Evolutionary conservation across 1,140 invertebrate genomes (phyloP).

Genomic region (Hyles vespertilio): DNA sequence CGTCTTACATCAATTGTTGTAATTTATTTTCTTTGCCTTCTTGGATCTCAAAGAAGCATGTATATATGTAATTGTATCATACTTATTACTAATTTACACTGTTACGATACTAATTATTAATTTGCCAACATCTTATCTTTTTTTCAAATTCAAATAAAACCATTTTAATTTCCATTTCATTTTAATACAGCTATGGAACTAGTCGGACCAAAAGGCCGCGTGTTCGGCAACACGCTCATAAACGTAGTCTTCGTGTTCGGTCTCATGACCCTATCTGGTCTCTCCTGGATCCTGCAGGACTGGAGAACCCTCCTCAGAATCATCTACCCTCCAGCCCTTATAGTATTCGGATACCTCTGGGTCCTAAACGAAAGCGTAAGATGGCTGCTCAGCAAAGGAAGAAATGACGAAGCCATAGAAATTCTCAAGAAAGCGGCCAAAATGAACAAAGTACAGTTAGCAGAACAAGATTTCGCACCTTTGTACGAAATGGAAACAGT

Average conservation of each 20-base stretch:
- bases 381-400: slow-evolving; percentile 84
- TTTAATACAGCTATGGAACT: slow-evolving; percentile 87
- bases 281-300: slow-evolving; percentile 81
- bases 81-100: too few species aligned
- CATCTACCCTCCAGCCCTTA: slow-evolving; percentile 81
- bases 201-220: slow-evolving; percentile 83
- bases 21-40: too few species aligned
- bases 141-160: background rate
- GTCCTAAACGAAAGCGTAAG: slow-evolving; percentile 81
- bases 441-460: slow-evolving; percentile 80
- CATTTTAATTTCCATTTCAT: slow-evolving; percentile 36
- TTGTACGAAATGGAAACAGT: slow-evolving; percentile 40
- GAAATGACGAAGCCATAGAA: slow-evolving; percentile 72
- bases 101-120: too few species aligned
- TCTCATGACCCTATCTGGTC: slow-evolving; percentile 79
- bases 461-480: slow-evolving; percentile 71
- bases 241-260: slow-evolving; percentile 84
- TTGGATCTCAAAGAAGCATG: too few species aligned
- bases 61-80: too few species aligned
- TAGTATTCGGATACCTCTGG: slow-evolving; percentile 80
- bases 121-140: too few species aligned
- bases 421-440: slow-evolving; percentile 79
- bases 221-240: slow-evolving; percentile 83
- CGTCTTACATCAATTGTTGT: too few species aligned
- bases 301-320: slow-evolving; percentile 83